Base-by-base conservation (phyloP, 2,113 vertebrate genomes). In the Hiodon alosoides region DNA sequence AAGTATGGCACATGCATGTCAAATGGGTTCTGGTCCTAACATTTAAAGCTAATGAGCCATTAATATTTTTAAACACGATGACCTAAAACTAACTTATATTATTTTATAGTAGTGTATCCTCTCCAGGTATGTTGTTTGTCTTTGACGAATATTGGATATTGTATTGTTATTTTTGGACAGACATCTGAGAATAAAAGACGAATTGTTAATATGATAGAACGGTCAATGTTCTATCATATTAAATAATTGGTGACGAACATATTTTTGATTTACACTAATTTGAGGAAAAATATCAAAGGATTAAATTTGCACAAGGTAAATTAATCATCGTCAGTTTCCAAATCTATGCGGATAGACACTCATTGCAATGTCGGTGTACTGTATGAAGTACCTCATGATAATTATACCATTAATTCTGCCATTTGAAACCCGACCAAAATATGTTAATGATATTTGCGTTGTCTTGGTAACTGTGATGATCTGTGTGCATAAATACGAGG, bases 371-470 rank as follows among this genome's bases (percentile, higher is more conserved):
- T 74, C 77, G 68, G 80, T 78, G 72, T 50, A 75, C 7, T 71
- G 55, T 73, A 81, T 69, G 81, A 78, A 76, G 77, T 74, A 51
- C 72, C 74, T 77, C 69, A 76, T 85, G 78, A 80, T 83, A 75
- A 86, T 88, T 80, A 83, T 81, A 66, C 13, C 51, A 77, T 77
- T 77, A 81, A 78, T 73, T 79, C 85, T 84, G 83, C 74, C 82
- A 85, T 89, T 73, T 86, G 65, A 81, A 87, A 86, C 85, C 74
- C n/a, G 64, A 78, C 83, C 80, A 86, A 83, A 84, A 78, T 75
- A 16, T 59, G 14, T 17, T 80, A 51, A 86, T 85, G 80, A 75
- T 80, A 80, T 78, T 76, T 74, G 71, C 3, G 86, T 90, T 86
- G 86, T 85, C 80, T 3, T 83, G 74, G 88, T 77, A 89, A 90